phyloP scores from a whole-genome alignment of 2,797 vertebrate species.

The Taeniopygia guttata region DNA sequence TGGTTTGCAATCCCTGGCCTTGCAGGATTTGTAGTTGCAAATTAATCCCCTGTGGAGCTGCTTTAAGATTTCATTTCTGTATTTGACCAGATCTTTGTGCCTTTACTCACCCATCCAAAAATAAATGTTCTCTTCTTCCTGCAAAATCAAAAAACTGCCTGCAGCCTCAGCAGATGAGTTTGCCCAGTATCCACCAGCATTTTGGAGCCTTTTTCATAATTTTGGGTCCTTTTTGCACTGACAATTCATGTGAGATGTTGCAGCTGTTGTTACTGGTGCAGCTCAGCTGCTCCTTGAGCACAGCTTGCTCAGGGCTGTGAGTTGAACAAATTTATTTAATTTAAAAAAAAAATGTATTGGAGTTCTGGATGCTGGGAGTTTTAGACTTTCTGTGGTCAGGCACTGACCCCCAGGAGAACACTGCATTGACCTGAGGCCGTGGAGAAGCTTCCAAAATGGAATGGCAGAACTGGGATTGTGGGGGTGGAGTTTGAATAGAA shows the following conservation, averaged over 20 bases:
- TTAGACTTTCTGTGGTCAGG: neutral
- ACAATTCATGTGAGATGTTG: rapidly evolving
- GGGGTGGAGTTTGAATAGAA: neutral
- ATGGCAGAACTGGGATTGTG: neutral
- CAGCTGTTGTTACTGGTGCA: rapidly evolving
- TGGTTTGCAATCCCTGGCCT: neutral
- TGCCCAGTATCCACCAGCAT: neutral
- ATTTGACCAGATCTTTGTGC: rapidly evolving
- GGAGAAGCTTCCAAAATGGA: neutral
- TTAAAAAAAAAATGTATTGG: neutral
- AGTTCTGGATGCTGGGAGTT: neutral
- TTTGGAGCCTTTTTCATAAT: neutral
- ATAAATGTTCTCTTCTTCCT: neutral
- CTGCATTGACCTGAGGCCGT: neutral
- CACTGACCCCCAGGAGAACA: neutral
- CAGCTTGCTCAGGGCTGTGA: rapidly evolving
- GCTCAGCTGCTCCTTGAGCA: neutral
- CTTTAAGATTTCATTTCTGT: neutral
- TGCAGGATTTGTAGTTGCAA: neutral
- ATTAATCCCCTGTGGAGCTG: neutral
- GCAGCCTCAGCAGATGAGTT: neutral
- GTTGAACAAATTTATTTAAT: neutral
- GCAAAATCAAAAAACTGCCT: neutral
- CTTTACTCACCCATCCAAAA: neutral
- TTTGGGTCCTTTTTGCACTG: neutral